Conservation (phyloP, 30 jellyfish, hydroid and myxozoan genomes). For the Sanderia malayensis region DNA sequence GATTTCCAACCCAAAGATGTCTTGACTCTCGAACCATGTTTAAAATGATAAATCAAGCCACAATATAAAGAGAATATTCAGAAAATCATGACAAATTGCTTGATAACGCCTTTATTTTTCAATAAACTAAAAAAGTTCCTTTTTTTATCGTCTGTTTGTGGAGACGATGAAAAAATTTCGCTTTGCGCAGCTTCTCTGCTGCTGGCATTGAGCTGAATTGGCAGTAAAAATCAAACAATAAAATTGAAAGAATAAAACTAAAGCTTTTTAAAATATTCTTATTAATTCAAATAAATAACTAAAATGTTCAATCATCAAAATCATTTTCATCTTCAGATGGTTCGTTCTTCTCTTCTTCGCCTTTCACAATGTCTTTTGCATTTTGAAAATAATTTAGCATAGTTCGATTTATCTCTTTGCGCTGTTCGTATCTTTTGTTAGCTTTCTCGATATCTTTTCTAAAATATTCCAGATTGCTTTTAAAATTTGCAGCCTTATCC, state of each 20-base stretch:
- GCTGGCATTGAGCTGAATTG: too few relatives aligned
- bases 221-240: too few relatives aligned
- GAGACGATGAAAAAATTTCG: too few relatives aligned
- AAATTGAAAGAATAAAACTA: too few relatives aligned
- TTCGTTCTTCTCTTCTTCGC: not conserved
- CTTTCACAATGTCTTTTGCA: not conserved
- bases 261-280: too few relatives aligned
- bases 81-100: not conserved
- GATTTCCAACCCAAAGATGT: constrained; percentile 98
- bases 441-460: not conserved
- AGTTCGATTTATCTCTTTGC: not conserved
- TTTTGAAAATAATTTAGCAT: constrained; percentile 5
- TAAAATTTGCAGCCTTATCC: not conserved
- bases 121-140: too few relatives aligned
- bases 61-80: not conserved
- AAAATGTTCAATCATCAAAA: too few relatives aligned
- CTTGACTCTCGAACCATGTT: constrained; percentile 94
- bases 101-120: too few relatives aligned
- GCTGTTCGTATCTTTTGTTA: not conserved
- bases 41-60: not conserved
- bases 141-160: too few relatives aligned
- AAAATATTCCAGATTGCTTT: not conserved
- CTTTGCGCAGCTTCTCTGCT: too few relatives aligned
- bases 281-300: too few relatives aligned
- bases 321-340: too few relatives aligned